A percentile compares a stretch with the other conserved stretches of the same genome.
phyloP scores from a whole-genome alignment of 2,797 vertebrate species.

The Microctenopoma steveboyesi region DNA sequence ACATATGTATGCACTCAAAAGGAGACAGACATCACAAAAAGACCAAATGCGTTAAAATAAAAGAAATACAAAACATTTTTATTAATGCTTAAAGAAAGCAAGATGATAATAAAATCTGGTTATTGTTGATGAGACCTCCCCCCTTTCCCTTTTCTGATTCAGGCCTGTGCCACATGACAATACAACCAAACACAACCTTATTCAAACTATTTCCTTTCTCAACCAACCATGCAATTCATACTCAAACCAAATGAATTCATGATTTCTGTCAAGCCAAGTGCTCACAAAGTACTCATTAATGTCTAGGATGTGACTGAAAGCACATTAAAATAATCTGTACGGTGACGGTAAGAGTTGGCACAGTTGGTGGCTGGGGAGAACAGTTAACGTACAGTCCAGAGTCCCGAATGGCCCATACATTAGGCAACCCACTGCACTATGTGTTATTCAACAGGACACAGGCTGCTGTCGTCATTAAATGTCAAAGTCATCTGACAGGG shows the following conservation, averaged over 20 bases:
- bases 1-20: neutral
- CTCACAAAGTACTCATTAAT: conserved; percentile 36
- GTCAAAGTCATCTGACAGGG: conserved; percentile 33
- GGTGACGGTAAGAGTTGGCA: conserved; percentile 49
- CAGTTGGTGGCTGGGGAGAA: conserved; percentile 19
- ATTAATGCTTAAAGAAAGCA: neutral
- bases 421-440: conserved; percentile 12
- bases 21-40: neutral
- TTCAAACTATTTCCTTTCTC: conserved; percentile 13
- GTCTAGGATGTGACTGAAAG: conserved; percentile 26
- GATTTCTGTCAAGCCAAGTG: conserved; percentile 13
- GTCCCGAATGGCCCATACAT: conserved; percentile 48
- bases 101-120: neutral
- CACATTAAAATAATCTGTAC: conserved; percentile 45
- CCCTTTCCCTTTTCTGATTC: neutral
- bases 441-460: conserved; percentile 48
- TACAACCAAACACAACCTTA: conserved; percentile 8
- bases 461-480: conserved; percentile 44
- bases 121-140: neutral
- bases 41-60: neutral
- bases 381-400: conserved; percentile 40
- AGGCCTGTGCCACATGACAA: conserved; percentile 9
- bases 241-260: conserved; percentile 3
- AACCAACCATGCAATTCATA: neutral
- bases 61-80: neutral